Conservation (phyloP, 2,888 invertebrate genomes). For the Melanophora roralis region DNA sequence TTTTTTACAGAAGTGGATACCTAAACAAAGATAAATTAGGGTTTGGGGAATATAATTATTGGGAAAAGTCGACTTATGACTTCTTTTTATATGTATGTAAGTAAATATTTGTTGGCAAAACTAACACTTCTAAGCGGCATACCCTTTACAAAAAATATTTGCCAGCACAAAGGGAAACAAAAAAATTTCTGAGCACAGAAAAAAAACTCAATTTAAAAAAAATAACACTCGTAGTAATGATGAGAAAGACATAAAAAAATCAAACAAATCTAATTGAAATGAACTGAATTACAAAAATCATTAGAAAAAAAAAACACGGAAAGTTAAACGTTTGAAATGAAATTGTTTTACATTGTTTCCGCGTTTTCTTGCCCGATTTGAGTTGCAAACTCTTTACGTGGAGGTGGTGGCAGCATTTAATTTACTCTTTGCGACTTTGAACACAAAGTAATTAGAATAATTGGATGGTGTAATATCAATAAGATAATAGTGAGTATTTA, state of each 20-base stretch:
- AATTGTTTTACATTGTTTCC: conserved; percentile 28
- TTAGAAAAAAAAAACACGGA: conserved; percentile 49
- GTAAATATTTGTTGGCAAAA: too few species aligned
- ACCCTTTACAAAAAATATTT: conserved; percentile 1
- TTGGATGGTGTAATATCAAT: conserved; percentile 55
- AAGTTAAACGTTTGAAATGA: conserved; percentile 43
- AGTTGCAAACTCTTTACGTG: conserved; percentile 26
- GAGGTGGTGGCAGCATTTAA: conserved; percentile 37
- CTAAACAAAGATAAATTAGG: too few species aligned
- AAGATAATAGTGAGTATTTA: conserved; percentile 15
- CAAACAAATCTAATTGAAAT: background rate
- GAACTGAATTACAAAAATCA: conserved; percentile 36
- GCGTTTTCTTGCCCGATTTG: conserved; percentile 10
- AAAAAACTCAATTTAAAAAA: conserved; percentile 39
- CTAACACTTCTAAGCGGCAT: background rate
- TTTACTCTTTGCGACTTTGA: conserved; percentile 32
- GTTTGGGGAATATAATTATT: too few species aligned
- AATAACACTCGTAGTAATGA: conserved; percentile 36
- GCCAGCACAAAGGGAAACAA: background rate
- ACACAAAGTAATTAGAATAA: conserved; percentile 59
- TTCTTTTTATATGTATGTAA: too few species aligned
- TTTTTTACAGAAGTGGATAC: too few species aligned
- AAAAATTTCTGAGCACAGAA: background rate
- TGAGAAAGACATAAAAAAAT: conserved; percentile 18
- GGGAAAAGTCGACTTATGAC: too few species aligned